These are phyloP conservation scores for Fragum whitleyi DNA, from an alignment of 2,888 invertebrate genomes.

Conservation along the genomic window DNA sequence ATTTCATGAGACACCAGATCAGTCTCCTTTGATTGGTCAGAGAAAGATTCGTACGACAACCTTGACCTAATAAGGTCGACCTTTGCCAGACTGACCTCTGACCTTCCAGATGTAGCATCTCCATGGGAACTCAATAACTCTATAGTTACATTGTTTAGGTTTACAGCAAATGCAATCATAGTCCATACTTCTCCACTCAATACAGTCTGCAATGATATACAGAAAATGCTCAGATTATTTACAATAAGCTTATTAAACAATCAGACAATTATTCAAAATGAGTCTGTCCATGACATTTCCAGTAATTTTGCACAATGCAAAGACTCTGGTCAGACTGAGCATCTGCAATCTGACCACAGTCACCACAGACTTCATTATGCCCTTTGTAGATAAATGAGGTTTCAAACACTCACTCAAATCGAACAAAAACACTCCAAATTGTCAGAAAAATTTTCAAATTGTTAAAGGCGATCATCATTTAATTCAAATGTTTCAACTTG, in stretches of 20 bases:
- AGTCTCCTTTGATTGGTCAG: conserved; percentile 95
- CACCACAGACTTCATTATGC: no score
- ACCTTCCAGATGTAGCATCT: conserved; percentile 60
- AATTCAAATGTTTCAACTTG: no score
- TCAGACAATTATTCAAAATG: no score
- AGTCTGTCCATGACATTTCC: no score
- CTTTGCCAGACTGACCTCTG: conserved; percentile 89
- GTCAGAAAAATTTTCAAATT: no score
- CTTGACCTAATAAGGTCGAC: conserved; percentile 96
- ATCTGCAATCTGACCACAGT: no score
- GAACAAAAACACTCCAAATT: no score
- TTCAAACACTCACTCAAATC: no score
- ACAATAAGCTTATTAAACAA: not conserved
- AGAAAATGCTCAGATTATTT: not conserved
- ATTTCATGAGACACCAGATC: conserved; percentile 97
- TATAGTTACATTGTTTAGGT: conserved; percentile 94
- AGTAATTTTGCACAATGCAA: no score
- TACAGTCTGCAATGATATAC: conserved; percentile 78
- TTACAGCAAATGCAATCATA: conserved; percentile 91
- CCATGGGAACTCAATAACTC: conserved; percentile 86
- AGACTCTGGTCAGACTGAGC: no score
- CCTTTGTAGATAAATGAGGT: no score
- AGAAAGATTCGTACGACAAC: conserved; percentile 93
- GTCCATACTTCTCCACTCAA: conserved; percentile 89
- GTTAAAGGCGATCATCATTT: no score